These are phyloP conservation scores for Chionoecetes opilio DNA, from an alignment of 1,140 invertebrate genomes.

Conservation along the genomic window DNA sequence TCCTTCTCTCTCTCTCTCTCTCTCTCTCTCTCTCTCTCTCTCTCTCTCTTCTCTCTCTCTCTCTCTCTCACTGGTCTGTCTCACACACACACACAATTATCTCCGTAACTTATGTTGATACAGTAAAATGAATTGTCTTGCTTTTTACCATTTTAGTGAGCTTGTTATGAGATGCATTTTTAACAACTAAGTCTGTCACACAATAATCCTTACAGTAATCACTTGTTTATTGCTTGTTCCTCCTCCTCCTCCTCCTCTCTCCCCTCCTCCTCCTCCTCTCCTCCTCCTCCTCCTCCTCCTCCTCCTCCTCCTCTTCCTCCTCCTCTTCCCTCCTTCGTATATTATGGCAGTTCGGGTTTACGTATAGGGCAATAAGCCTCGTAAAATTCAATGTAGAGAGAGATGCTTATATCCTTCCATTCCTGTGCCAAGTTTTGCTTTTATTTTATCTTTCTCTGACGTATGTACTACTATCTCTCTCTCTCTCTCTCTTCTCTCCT, in stretches of 20 bases:
- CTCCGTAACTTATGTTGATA: too few species aligned
- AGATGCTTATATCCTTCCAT: neutral
- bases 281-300: conserved; percentile 21
- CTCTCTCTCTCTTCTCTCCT: neutral
- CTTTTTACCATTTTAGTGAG: too few species aligned
- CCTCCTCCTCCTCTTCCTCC: conserved; percentile 21
- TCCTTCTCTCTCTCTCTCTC: too few species aligned
- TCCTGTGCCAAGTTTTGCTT: conserved; percentile 3
- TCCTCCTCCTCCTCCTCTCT: neutral
- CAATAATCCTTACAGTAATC: neutral
- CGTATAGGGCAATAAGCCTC: neutral
- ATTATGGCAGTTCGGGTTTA: neutral
- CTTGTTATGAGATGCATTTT: too few species aligned
- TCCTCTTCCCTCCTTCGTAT: neutral
- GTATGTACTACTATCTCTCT: too few species aligned
- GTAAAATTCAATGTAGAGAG: neutral
- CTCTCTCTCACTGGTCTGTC: neutral
- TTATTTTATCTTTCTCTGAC: neutral
- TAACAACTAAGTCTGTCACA: too few species aligned
- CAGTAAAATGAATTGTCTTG: too few species aligned
- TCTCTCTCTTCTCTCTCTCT: too few species aligned
- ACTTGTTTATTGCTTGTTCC: neutral
- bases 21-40: too few species aligned
- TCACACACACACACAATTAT: neutral
- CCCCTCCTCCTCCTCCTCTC: neutral